Percentiles rank a stretch among this genome's conserved stretches.
Conservation (phyloP, 2,888 invertebrate species). For the Panopea generosa region DNA sequence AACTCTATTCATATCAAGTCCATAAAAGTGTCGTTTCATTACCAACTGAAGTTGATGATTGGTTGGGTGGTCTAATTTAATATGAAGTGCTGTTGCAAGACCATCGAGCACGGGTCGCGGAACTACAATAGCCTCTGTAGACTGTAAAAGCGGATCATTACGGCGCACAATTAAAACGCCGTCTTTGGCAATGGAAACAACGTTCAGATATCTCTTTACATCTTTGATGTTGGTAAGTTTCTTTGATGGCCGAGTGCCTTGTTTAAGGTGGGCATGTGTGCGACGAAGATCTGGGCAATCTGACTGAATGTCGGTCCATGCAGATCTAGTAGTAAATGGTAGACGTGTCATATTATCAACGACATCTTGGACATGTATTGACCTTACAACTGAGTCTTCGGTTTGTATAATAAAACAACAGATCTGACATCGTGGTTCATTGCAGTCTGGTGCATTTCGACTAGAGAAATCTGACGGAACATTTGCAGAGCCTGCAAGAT, state of each 20-base stretch:
- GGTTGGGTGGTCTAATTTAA: slow-evolving; percentile 44
- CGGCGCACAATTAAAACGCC: slow-evolving; percentile 54
- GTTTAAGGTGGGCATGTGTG: slow-evolving; percentile 59
- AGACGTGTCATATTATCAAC: slow-evolving; percentile 16
- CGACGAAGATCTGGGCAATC: slow-evolving; percentile 65
- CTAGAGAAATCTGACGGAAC: slow-evolving; percentile 60
- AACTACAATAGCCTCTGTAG: slow-evolving; percentile 47
- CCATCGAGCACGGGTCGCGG: slow-evolving; percentile 61
- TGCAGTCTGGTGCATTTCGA: slow-evolving; percentile 54
- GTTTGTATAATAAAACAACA: slow-evolving; percentile 43
- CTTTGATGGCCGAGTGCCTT: slow-evolving; percentile 66
- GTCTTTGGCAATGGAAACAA: slow-evolving; percentile 58
- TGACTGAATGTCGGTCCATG: slow-evolving; percentile 55
- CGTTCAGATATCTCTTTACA: slow-evolving; percentile 58
- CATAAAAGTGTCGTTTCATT: slow-evolving; percentile 57
- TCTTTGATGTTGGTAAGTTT: slow-evolving; percentile 65
- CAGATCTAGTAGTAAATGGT: slow-evolving; percentile 61
- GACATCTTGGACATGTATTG: slow-evolving; percentile 13
- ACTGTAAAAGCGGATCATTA: slow-evolving; percentile 23
- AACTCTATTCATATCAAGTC: slow-evolving; percentile 47
- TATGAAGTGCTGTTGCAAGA: slow-evolving; percentile 59
- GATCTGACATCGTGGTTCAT: slow-evolving; percentile 58
- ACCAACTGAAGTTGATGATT: slow-evolving; percentile 59
- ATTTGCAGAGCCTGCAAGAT: slow-evolving; percentile 14
- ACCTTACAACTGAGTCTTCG: slow-evolving; percentile 62